A percentile compares a stretch with the other conserved stretches of the same genome.
These are phyloP conservation scores for Mionectes macconnelli DNA, from an alignment of 2,113 vertebrate genomes.

Conservation along the genomic window DNA sequence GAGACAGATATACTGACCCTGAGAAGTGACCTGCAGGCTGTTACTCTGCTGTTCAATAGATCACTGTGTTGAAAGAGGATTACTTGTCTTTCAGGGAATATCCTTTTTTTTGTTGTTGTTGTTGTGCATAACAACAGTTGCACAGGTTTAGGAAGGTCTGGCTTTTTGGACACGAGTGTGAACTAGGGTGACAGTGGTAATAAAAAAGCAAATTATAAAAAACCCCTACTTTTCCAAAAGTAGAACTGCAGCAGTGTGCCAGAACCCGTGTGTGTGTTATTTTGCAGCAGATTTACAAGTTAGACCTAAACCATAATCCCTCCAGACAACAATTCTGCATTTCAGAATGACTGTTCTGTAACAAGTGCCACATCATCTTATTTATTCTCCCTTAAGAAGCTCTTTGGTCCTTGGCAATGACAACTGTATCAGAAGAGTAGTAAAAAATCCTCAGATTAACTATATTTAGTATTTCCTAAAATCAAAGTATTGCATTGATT, in stretches of 20 bases:
- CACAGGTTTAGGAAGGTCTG: neutral
- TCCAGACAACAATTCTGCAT: neutral
- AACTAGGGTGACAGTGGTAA: neutral
- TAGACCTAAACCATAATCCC: neutral
- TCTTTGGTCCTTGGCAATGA: neutral
- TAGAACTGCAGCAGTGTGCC: neutral
- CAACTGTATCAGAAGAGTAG: neutral
- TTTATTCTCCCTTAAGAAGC: neutral
- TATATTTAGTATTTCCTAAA: conserved; percentile 40
- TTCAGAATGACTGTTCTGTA: neutral
- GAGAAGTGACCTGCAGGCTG: neutral
- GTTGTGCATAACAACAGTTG: neutral
- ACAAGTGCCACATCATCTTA: neutral
- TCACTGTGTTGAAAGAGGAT: neutral
- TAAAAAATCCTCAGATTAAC: neutral
- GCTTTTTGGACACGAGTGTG: neutral
- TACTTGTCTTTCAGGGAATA: neutral
- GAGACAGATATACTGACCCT: neutral
- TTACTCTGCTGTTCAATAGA: neutral
- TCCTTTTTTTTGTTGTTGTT: neutral
- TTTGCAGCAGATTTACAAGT: neutral
- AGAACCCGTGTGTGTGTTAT: neutral
- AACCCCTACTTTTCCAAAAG: neutral
- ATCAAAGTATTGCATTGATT: neutral
- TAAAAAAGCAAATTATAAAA: neutral